Conservation (phyloP, 1,140 invertebrate genomes). For the Plectrocnemia conspersa region DNA sequence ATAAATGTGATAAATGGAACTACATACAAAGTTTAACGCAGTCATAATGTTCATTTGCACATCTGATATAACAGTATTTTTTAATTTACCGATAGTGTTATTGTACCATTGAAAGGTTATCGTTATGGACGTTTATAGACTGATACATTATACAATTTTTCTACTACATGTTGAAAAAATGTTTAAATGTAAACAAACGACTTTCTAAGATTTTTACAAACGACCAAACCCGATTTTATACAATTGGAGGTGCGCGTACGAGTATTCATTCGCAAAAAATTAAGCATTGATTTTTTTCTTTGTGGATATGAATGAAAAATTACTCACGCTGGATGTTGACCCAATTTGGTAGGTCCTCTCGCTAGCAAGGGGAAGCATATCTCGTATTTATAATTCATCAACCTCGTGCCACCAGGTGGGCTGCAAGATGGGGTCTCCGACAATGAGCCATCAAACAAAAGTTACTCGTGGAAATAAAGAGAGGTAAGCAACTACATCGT, state of each 20-base stretch:
- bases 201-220: not conserved
- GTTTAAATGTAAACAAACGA: not conserved
- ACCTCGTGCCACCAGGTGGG: constrained; percentile 9
- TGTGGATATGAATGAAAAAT: constrained; percentile 3
- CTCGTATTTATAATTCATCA: constrained; percentile 8
- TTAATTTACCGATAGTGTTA: constrained; percentile 16
- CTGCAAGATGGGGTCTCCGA: constrained; percentile 11
- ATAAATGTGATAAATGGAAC: no score
- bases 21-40: not conserved
- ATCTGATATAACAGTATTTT: constrained; percentile 16
- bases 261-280: not conserved
- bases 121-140: not conserved
- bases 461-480: no score
- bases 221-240: not conserved
- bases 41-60: constrained; percentile 11
- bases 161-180: not conserved
- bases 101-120: constrained; percentile 18
- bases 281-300: not conserved
- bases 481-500: no score
- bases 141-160: not conserved
- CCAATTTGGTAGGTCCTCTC: constrained; percentile 9
- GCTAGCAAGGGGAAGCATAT: not conserved
- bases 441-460: constrained; percentile 5
- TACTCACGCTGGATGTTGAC: constrained; percentile 8
- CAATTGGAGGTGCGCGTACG: not conserved